Conservation (phyloP, 2,888 invertebrate species). For the Cyaniris semiargus region DNA sequence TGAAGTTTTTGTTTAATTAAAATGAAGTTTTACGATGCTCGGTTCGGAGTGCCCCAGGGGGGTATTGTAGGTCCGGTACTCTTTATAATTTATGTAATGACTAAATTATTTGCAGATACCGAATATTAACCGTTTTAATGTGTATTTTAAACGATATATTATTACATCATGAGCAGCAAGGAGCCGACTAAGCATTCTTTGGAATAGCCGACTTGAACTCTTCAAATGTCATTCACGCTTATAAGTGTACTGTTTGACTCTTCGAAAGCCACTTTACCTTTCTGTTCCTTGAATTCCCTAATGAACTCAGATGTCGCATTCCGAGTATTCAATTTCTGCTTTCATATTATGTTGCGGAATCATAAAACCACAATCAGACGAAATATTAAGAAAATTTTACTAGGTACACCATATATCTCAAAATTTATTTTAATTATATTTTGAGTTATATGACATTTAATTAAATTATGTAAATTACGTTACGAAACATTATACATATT, state of each 20-base stretch:
- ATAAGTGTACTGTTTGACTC: constrained; percentile 22
- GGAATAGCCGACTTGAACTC: neutral
- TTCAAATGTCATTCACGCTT: constrained; percentile 22
- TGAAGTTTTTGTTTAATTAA: neutral
- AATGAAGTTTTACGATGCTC: constrained; percentile 16
- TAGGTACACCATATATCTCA: neutral
- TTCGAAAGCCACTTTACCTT: constrained; percentile 27
- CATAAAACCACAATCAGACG: neutral
- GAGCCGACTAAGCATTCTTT: constrained; percentile 2
- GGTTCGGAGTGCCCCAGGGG: neutral
- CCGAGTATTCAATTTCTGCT: constrained; percentile 1
- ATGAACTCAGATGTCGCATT: constrained; percentile 1
- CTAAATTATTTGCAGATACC: neutral
- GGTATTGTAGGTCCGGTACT: neutral
- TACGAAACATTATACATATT: too few relatives aligned
- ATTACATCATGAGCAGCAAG: neutral
- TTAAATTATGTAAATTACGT: too few relatives aligned
- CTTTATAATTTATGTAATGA: neutral
- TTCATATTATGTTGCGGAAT: constrained; percentile 8
- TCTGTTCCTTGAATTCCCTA: constrained; percentile 24
- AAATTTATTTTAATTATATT: neutral
- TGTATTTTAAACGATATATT: neutral
- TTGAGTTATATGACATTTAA: neutral
- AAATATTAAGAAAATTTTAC: neutral
- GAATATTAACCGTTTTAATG: neutral